A percentile compares a stretch with the other conserved stretches of the same genome.
Conservation (phyloP, 1,140 invertebrate genomes). For the Matsumurasca onukii region DNA sequence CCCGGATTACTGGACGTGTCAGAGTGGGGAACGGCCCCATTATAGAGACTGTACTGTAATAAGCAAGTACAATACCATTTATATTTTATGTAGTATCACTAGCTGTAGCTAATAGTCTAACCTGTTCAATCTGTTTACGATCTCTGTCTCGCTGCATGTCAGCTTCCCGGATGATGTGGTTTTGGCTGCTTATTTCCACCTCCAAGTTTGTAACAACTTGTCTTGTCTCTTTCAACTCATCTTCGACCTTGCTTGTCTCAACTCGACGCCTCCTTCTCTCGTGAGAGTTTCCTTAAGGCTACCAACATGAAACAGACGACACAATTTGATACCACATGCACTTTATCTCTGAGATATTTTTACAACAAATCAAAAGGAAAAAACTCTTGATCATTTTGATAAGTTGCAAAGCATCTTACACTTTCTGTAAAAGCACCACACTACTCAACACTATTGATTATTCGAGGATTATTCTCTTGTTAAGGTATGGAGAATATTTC, state of each 20-base stretch:
- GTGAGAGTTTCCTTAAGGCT: conserved; percentile 52
- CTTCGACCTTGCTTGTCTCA: conserved; percentile 59
- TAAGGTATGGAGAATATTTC: no score
- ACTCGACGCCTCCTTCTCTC: conserved; percentile 56
- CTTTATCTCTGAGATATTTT: neutral
- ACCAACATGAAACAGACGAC: conserved; percentile 8
- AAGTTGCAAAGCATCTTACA: no score
- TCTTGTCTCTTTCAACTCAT: neutral
- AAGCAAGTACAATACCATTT: no score
- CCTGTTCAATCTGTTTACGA: conserved; percentile 7
- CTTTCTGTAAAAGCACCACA: no score
- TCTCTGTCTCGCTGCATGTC: conserved; percentile 56
- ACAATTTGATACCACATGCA: neutral
- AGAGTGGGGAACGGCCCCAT: no score
- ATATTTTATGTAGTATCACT: no score
- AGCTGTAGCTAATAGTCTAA: no score
- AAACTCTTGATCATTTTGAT: no score
- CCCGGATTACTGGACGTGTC: no score
- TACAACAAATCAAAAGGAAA: neutral
- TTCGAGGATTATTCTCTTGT: no score
- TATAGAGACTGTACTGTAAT: no score
- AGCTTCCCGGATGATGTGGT: conserved; percentile 47
- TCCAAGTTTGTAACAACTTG: conserved; percentile 46
- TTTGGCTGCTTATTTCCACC: conserved; percentile 51
- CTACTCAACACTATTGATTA: no score